A percentile compares a stretch with the other conserved stretches of the same genome.
Evolutionary conservation across 2,113 vertebrate species (phyloP).

Genomic region (Amazona vittata): DNA sequence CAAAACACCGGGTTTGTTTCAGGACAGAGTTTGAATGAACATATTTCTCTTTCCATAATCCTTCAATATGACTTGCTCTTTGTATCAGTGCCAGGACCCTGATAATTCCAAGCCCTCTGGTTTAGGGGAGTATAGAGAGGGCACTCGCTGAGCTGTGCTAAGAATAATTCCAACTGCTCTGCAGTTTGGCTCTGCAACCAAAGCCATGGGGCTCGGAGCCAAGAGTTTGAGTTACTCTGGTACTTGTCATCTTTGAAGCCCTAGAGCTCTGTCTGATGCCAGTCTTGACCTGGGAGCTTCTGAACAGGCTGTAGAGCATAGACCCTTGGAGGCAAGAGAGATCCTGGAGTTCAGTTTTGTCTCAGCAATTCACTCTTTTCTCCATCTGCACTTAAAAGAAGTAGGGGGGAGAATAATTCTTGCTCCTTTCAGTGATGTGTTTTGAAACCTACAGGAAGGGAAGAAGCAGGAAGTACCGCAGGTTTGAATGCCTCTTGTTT

Average conservation of each 20-base stretch:
- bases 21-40: constrained; percentile 15
- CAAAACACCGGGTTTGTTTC: background rate
- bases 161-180: constrained; percentile 66
- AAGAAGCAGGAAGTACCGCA: background rate
- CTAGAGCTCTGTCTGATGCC: constrained; percentile 61
- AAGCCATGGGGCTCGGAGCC: constrained; percentile 38
- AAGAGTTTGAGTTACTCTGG: constrained; percentile 58
- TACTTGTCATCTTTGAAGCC: constrained; percentile 58
- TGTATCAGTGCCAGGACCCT: constrained; percentile 10
- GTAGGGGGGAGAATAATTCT: background rate
- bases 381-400: background rate
- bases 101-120: constrained; percentile 33
- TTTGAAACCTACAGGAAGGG: background rate
- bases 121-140: constrained; percentile 47
- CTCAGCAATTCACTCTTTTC: background rate
- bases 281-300: background rate
- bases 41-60: background rate
- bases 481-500: background rate
- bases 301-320: background rate
- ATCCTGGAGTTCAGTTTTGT: background rate
- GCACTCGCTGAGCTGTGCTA: constrained; percentile 54
- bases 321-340: background rate
- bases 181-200: constrained; percentile 64
- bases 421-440: background rate
- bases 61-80: background rate